Base-by-base conservation (phyloP, 2,888 invertebrate genomes). In the Trypoxylon attenuatum region DNA sequence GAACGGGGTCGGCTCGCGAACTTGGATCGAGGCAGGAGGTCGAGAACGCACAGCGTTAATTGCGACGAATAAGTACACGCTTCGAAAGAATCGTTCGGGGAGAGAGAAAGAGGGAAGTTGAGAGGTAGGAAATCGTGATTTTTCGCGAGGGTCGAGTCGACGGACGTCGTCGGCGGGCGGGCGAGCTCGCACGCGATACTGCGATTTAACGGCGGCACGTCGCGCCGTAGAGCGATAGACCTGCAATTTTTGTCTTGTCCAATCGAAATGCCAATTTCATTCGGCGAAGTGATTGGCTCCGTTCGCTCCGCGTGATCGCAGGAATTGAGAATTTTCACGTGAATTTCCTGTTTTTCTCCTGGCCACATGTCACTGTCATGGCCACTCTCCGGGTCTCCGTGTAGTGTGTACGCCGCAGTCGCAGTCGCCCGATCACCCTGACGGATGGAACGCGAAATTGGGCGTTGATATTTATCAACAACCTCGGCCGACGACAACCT, bases 211-310 rank as follows among this genome's bases (percentile, higher is more conserved):
- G 22, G 25, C 22, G 29, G 49, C 10, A 25, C 47, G 54, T 47
- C 39, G 21, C 45, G 27, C 23, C 51, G 43, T 27, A 23, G 29
- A 16, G 5, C 46, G 51, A 53, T 51, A 27, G 38, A n/a, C 41
- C 50, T 60, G 67, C 73, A 70, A 74, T 76, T 76, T 75, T 73
- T 73, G 73, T 65, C 68, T 76, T 65, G 68, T 64, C 66, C 76
- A 62, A 73, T 73, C 60, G 68, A 73, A 65, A 68, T 73, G 73
- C 73, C 75, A 75, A 75, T 75, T 75, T 70, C 73, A 76, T 70
- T 46, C 62, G 63, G 58, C 60, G 56, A 47, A 60, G 65, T 65
- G 75, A 76, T 75, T 71, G 76, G 55, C 74, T 41, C 25, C 16
- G 47, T 23, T 23, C 51, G 23, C 2, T 10, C 13, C 16, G 29